Evolutionary conservation across 2,888 invertebrate genomes (phyloP).

Genomic region (Lucinisca nassula): DNA sequence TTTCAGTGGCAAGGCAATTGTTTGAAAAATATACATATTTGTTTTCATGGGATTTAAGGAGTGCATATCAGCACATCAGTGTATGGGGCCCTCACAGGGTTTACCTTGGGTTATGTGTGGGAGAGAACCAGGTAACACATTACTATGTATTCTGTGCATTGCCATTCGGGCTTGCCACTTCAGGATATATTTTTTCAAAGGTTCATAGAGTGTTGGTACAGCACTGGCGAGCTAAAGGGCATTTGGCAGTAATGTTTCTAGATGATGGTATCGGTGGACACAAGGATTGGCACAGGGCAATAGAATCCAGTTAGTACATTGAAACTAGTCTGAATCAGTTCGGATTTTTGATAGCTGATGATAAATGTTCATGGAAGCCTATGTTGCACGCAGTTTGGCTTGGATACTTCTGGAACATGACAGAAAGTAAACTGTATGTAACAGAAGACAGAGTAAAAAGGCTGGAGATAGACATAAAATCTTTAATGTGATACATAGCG

Average conservation of each 20-base stretch:
- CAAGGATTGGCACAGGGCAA: neutral
- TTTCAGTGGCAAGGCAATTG: neutral
- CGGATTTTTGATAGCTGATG: slow-evolving; percentile 66
- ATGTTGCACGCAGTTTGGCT: slow-evolving; percentile 42
- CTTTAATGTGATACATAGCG: neutral
- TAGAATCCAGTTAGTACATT: slow-evolving; percentile 10
- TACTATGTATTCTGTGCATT: slow-evolving; percentile 62
- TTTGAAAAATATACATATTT: slow-evolving; percentile 11
- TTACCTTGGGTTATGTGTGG: neutral
- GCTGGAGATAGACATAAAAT: neutral
- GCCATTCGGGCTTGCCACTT: slow-evolving; percentile 59
- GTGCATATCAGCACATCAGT: neutral
- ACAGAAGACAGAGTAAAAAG: slow-evolving; percentile 33
- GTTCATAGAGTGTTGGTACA: slow-evolving; percentile 43
- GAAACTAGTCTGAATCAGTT: slow-evolving; percentile 42
- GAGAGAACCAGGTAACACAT: neutral
- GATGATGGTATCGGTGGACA: slow-evolving; percentile 60
- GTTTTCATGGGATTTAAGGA: neutral
- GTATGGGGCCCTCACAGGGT: neutral
- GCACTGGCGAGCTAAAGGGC: slow-evolving; percentile 44
- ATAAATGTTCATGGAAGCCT: slow-evolving; percentile 63
- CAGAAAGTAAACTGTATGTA: slow-evolving; percentile 29
- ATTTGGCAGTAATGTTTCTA: slow-evolving; percentile 53
- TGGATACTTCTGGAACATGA: slow-evolving; percentile 49
- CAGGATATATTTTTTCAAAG: slow-evolving; percentile 64